phyloP scores from a whole-genome alignment of 2,113 vertebrate species.

The Vireo altiloquus region DNA sequence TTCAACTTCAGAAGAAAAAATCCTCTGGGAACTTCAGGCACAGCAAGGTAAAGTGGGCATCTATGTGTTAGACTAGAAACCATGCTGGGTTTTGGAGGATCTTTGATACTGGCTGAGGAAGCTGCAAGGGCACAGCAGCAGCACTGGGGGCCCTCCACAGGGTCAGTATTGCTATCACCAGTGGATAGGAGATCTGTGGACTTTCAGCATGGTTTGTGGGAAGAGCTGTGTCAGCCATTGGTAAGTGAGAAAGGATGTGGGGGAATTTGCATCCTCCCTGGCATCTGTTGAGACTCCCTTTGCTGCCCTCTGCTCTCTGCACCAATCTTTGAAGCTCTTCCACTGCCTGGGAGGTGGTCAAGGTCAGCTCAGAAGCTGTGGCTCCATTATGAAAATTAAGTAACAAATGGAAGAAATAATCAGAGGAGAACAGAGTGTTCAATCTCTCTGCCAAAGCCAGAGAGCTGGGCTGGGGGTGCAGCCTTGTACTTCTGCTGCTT shows the following conservation, averaged over 20 bases:
- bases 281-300: not conserved
- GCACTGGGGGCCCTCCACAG: fast-evolving
- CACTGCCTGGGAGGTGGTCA: fast-evolving
- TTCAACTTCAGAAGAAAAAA: slow-evolving; percentile 59
- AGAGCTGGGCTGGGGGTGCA: not conserved
- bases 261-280: not conserved
- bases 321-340: not conserved
- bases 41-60: slow-evolving; percentile 53
- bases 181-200: not conserved
- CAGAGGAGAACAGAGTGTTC: not conserved
- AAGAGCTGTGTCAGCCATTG: not conserved
- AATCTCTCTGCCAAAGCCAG: not conserved
- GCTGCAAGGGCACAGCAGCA: not conserved
- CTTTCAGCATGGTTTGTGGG: not conserved
- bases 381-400: not conserved
- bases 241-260: fast-evolving
- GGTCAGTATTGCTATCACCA: not conserved
- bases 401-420: not conserved
- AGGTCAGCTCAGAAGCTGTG: not conserved
- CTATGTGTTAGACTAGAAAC: fast-evolving
- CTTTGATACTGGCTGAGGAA: not conserved
- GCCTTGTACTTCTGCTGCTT: not conserved
- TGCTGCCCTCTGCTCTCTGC: not conserved
- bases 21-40: slow-evolving; percentile 41
- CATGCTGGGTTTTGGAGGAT: not conserved